Percentiles rank a stretch among this genome's conserved stretches.
Evolutionary conservation across 2,888 invertebrate genomes (phyloP).

Genomic region (Eremobia ochroleuca): DNA sequence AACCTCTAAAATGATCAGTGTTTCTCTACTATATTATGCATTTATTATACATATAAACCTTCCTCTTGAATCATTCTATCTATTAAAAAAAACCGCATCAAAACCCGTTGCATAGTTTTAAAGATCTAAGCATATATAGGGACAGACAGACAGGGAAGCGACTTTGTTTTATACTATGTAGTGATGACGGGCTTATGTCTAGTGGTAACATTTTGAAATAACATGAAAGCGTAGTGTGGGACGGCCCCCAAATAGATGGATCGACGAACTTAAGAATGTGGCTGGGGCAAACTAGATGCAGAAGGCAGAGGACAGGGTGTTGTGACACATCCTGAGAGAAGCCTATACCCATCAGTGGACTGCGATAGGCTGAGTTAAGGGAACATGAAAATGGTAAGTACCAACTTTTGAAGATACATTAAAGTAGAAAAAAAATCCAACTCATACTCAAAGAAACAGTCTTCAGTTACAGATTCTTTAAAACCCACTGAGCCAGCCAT

Average conservation of each 20-base stretch:
- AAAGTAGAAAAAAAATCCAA: constrained; percentile 2
- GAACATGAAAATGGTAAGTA: not conserved
- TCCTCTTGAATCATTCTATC: too few species aligned
- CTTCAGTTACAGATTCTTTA: constrained; percentile 2
- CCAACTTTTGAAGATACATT: not conserved
- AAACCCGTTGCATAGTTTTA: too few species aligned
- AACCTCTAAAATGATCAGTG: too few species aligned
- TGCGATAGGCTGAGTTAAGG: not conserved
- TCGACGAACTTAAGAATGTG: not conserved
- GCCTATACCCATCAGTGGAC: not conserved
- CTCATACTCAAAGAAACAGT: constrained; percentile 9
- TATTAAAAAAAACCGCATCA: too few species aligned
- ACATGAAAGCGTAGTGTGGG: not conserved
- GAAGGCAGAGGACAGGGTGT: not conserved
- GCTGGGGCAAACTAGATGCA: not conserved
- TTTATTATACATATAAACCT: too few species aligned
- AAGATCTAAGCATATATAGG: too few species aligned
- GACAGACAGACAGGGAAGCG: too few species aligned
- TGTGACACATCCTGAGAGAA: not conserved
- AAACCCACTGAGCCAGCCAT: constrained; percentile 33
- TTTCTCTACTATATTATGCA: too few species aligned
- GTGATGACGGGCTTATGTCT: not conserved
- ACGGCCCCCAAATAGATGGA: not conserved
- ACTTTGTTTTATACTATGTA: too few species aligned
- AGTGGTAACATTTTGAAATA: constrained; percentile 3